Percentiles rank a stretch among this genome's conserved stretches.
Conservation (phyloP, 2,888 invertebrate genomes). For the Pyrrhia umbra region DNA sequence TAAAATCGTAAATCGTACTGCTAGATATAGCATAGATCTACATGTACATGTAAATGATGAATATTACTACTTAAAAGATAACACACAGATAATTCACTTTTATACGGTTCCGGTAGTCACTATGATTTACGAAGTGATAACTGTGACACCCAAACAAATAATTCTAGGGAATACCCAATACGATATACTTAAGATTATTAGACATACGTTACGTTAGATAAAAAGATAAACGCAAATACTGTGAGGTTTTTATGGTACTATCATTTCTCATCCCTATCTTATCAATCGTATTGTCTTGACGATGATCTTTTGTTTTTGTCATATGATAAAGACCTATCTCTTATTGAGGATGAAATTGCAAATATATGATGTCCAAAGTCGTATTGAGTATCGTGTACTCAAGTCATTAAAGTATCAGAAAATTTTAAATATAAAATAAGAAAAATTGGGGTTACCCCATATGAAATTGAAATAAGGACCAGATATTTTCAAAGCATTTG, state of each 20-base stretch:
- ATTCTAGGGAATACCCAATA: neutral
- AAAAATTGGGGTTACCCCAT: no score
- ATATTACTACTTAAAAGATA: neutral
- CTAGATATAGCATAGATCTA: no score
- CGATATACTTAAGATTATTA: constrained; percentile 3
- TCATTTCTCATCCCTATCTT: constrained; percentile 13
- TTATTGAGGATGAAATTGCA: neutral
- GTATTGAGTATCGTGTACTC: neutral
- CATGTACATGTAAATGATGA: no score
- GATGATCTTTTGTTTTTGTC: neutral
- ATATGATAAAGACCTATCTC: neutral
- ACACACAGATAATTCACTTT: neutral
- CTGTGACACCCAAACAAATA: neutral
- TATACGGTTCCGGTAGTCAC: neutral
- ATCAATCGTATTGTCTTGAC: neutral
- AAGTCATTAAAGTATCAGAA: no score
- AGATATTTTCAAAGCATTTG: no score
- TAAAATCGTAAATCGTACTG: no score
- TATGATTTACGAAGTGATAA: neutral
- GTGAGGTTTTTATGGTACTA: neutral
- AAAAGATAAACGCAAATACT: constrained; percentile 9
- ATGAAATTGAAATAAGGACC: no score
- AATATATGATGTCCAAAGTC: neutral
- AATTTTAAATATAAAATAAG: no score
- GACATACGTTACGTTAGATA: constrained; percentile 2